Conservation (phyloP, 1,140 invertebrate genomes). For the Hycleus cichorii region DNA sequence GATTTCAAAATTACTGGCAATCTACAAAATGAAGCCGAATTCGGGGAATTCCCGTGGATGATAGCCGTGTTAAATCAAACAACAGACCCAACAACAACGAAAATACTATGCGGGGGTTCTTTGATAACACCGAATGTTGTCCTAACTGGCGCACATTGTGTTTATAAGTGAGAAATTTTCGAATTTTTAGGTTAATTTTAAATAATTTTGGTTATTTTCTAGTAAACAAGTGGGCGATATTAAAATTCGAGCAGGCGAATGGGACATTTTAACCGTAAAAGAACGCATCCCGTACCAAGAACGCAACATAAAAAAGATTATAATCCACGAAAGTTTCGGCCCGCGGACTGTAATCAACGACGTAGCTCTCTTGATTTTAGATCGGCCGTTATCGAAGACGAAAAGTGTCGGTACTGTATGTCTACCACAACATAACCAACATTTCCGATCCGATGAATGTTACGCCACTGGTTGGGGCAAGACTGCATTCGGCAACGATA, state of each 20-base stretch:
- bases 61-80: constrained; percentile 37
- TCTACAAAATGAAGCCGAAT: constrained; percentile 35
- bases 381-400: constrained; percentile 43
- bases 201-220: not conserved
- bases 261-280: constrained; percentile 59
- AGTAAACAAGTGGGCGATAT: constrained; percentile 40
- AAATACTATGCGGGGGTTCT: constrained; percentile 29
- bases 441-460: constrained; percentile 40
- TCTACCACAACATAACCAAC: constrained; percentile 45
- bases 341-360: constrained; percentile 54
- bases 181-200: not conserved
- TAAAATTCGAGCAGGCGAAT: constrained; percentile 56
- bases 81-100: not conserved
- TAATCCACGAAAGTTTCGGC: constrained; percentile 38
- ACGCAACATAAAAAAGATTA: constrained; percentile 39
- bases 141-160: constrained; percentile 44
- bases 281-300: constrained; percentile 57
- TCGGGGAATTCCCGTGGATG: constrained; percentile 55
- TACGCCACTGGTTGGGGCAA: constrained; percentile 53
- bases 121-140: constrained; percentile 45
- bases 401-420: constrained; percentile 65
- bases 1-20: constrained; percentile 10
- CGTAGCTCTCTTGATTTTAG: constrained; percentile 54
- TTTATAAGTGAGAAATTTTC: constrained; percentile 44
- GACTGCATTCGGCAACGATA: constrained; percentile 45